These are phyloP conservation scores for Embiotoca jacksoni DNA, from an alignment of 2,113 vertebrate genomes.

Conservation along the genomic window DNA sequence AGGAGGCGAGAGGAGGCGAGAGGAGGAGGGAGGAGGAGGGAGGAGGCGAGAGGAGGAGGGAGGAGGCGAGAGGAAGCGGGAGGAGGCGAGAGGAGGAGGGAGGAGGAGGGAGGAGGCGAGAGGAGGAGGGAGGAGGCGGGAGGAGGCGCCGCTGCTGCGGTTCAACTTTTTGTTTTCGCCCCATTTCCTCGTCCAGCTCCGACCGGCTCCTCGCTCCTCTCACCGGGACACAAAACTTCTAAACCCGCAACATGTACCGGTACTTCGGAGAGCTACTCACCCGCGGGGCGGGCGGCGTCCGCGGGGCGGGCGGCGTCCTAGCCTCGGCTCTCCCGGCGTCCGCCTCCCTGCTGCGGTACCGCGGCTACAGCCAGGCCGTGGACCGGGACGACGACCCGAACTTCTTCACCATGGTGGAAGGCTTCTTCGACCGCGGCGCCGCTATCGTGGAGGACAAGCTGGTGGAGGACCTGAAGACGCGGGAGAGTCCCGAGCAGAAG, in stretches of 20 bases:
- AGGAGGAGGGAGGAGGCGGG: no score
- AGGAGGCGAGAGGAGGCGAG: not conserved
- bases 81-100: no score
- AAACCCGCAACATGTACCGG: conserved; percentile 85
- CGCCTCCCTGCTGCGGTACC: conserved; percentile 69
- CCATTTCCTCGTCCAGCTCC: not conserved
- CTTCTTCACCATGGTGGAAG: conserved; percentile 98
- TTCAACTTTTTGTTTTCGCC: not conserved
- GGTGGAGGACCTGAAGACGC: conserved; percentile 89
- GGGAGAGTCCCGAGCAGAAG: conserved; percentile 91
- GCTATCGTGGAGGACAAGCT: conserved; percentile 95
- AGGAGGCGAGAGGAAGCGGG: conserved; percentile 50
- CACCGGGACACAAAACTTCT: not conserved
- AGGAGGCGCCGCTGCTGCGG: conserved; percentile 52
- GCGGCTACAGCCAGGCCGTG: conserved; percentile 89
- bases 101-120: no score
- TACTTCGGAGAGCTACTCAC: conserved; percentile 86
- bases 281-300: conserved; percentile 78
- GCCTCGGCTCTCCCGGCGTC: conserved; percentile 54
- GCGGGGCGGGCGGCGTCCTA: conserved; percentile 62
- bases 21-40: no score
- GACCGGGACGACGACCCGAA: conserved; percentile 89
- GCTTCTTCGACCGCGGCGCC: conserved; percentile 95
- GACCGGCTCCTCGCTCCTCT: not conserved
- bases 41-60: no score